Base-by-base conservation (phyloP, 2,797 vertebrate genomes). In the Phoeniculus purpureus region DNA sequence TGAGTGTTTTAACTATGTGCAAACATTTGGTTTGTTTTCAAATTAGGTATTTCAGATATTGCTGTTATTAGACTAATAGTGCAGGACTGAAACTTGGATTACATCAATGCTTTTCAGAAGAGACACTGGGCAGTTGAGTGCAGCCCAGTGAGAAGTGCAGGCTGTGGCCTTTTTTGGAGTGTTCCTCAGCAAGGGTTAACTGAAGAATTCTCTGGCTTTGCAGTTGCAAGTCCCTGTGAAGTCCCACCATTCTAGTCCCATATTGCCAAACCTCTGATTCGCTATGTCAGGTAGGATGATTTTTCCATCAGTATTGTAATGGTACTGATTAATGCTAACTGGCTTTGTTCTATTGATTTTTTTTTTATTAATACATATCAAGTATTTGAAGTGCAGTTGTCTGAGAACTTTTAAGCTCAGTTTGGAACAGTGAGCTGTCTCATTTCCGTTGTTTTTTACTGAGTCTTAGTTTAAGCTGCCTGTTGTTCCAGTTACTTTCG, bases 101-200 rank as follows among this genome's bases (percentile, higher is more conserved):
- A 56, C 11, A 61, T 22, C 29, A 61, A 11, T 20, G 1, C 17
- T 73, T 74, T 34, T 25, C 62, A 59, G 25, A 51, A 25, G 52
- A 32, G 17, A 29, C 0, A 1, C 4, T 0, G 0, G 43, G 21
- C n/a, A 77, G 55, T 2, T 47, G 34, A 13, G 22, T 23, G 27
- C 56, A 85, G 60, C 43, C 65, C 18, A 7, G 9, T 9, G 40
- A 21, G 32, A 55, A 45, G 27, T 11, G 37, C 32, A 51, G 60
- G 19, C 48, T 73, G 27, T 34, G 73, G 27, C 16, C 22, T 51
- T 75, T 25, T 18, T 80, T 15, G 8, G 27, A 23, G 10, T 75
- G 20, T 10, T 81, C 47, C 55, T 80, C 66, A 51, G 43, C 15
- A 15, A 64, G 73, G 43, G 64, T 11, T 31, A 67, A 60, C 9